These are phyloP conservation scores for Macaria notata DNA, from an alignment of 2,888 invertebrate genomes.

Conservation along the genomic window DNA sequence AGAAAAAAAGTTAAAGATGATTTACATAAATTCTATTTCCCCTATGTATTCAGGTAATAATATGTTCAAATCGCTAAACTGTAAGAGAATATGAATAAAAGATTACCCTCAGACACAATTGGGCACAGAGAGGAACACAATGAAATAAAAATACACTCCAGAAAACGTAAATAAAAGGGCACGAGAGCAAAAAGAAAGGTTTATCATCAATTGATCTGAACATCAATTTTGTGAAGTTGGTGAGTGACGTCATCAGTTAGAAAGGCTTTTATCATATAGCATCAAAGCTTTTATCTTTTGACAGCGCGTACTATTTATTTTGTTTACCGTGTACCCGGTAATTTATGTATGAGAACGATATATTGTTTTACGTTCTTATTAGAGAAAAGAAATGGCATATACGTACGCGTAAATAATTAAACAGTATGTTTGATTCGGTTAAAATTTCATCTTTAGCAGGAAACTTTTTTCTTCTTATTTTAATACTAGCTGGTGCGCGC, in stretches of 20 bases:
- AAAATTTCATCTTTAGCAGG: too few species aligned
- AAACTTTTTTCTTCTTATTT: too few species aligned
- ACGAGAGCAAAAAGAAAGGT: conserved; percentile 9
- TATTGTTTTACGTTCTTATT: conserved; percentile 6
- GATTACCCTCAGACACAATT: background rate
- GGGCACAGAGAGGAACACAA: background rate
- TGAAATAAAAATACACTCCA: conserved; percentile 10
- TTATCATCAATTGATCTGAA: conserved; percentile 5
- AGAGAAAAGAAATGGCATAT: background rate
- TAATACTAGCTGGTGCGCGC: too few species aligned
- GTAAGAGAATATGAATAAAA: background rate
- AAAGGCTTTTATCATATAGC: conserved; percentile 22
- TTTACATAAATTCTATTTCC: too few species aligned
- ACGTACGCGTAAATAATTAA: too few species aligned
- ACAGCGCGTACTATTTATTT: conserved; percentile 24
- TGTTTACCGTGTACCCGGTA: conserved; percentile 18
- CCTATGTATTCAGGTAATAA: too few species aligned
- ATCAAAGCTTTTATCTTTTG: conserved; percentile 28
- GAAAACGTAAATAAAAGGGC: conserved; percentile 1
- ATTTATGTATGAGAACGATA: conserved; percentile 8
- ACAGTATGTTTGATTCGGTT: too few species aligned
- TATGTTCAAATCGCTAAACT: too few species aligned
- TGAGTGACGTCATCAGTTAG: conserved; percentile 17
- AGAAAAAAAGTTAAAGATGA: too few species aligned
- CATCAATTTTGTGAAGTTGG: conserved; percentile 20